These are phyloP conservation scores for Heterotis niloticus DNA, from an alignment of 2,113 vertebrate species.

Conservation along the genomic window DNA sequence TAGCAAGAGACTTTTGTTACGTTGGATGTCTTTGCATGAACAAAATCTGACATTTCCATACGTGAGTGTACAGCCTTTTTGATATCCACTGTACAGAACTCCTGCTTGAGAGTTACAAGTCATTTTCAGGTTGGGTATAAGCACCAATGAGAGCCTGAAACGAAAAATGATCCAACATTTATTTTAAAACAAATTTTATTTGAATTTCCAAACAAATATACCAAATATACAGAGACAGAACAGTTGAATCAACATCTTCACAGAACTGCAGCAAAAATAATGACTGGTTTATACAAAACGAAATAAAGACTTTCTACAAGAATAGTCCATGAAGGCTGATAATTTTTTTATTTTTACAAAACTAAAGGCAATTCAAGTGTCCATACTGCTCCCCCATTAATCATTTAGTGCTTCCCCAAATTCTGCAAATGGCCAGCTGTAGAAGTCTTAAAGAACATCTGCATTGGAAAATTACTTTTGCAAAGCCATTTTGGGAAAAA, in stretches of 20 bases:
- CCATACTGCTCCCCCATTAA: neutral
- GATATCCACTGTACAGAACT: too few relatives aligned
- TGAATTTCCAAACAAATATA: constrained; percentile 17
- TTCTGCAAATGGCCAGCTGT: neutral
- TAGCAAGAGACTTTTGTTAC: too few relatives aligned
- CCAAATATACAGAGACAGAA: constrained; percentile 15
- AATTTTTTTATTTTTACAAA: neutral
- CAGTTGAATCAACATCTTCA: neutral
- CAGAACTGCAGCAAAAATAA: neutral
- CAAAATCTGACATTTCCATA: too few relatives aligned
- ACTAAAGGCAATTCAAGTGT: neutral
- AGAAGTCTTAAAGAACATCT: neutral
- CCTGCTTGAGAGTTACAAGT: too few relatives aligned
- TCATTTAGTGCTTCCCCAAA: neutral
- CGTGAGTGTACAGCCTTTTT: too few relatives aligned
- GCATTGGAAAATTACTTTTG: neutral
- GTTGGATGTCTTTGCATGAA: too few relatives aligned
- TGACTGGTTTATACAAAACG: neutral
- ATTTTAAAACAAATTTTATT: constrained; percentile 13
- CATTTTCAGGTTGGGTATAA: too few relatives aligned
- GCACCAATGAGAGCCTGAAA: neutral
- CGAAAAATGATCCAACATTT: neutral
- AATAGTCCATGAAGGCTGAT: too few relatives aligned
- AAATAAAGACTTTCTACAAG: neutral
- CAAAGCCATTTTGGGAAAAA: neutral